Percentiles rank a stretch among this genome's conserved stretches.
Conservation (phyloP, 2,797 vertebrate genomes). For the Heliangelus exortis region DNA sequence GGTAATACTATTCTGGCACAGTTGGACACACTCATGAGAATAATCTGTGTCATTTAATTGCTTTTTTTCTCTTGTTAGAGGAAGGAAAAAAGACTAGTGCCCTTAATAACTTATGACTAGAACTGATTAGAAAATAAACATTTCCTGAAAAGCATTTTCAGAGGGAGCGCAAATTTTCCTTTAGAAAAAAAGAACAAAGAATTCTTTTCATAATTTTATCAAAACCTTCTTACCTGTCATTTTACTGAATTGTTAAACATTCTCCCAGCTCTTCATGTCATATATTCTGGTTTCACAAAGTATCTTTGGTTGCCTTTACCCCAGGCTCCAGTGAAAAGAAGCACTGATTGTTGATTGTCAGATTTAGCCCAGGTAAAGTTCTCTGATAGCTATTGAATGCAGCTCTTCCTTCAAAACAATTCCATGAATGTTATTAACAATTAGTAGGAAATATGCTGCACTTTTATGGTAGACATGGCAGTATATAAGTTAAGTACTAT, state of each 20-base stretch:
- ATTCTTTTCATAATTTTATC: not conserved
- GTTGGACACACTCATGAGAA: not conserved
- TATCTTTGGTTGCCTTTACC: not conserved
- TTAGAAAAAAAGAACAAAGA: not conserved
- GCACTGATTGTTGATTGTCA: not conserved
- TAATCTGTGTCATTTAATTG: not conserved
- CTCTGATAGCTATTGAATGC: not conserved
- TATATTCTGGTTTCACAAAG: not conserved
- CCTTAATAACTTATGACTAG: not conserved
- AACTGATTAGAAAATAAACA: not conserved
- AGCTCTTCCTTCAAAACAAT: not conserved
- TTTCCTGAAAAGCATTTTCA: constrained; percentile 21
- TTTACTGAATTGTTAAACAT: not conserved
- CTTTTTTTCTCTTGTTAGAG: not conserved
- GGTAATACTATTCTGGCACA: not conserved
- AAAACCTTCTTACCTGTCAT: not conserved
- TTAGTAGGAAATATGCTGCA: not conserved
- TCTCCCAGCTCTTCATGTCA: not conserved
- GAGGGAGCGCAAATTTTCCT: not conserved
- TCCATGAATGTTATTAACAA: not conserved
- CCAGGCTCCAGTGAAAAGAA: not conserved
- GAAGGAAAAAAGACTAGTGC: not conserved
- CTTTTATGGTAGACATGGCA: not conserved
- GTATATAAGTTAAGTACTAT: not conserved
- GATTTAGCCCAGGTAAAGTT: not conserved